Conservation (phyloP, 2,888 invertebrate genomes). For the Cerceris rybyensis region DNA sequence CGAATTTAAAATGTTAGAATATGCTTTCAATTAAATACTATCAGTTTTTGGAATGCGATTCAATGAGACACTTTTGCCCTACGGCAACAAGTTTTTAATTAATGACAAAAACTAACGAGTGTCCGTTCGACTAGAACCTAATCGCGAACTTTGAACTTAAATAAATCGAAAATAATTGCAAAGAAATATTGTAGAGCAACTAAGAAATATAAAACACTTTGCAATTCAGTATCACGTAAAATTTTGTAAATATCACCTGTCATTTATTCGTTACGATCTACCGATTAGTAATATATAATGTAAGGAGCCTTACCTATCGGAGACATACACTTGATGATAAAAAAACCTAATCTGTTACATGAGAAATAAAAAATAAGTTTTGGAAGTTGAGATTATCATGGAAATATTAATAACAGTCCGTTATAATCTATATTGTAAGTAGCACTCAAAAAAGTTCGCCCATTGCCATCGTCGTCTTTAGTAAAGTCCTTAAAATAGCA, state of each 20-base stretch:
- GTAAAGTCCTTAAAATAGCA: constrained; percentile 20
- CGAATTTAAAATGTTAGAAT: constrained; percentile 36
- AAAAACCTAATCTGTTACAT: constrained; percentile 3
- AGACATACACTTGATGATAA: constrained; percentile 15
- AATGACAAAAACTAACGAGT: constrained; percentile 28
- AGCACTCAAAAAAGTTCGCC: constrained; percentile 29
- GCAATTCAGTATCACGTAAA: constrained; percentile 21
- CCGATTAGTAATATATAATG: constrained; percentile 15
- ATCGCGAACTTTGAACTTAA: constrained; percentile 6
- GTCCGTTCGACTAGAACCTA: constrained; percentile 1
- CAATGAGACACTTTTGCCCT: constrained; percentile 3
- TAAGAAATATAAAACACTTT: constrained; percentile 26
- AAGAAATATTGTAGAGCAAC: constrained; percentile 22
- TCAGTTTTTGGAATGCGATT: constrained; percentile 21
- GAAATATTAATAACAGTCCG: constrained; percentile 23
- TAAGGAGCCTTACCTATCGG: constrained; percentile 28
- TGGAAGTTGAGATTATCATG: constrained; percentile 29
- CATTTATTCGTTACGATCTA: constrained; percentile 14
- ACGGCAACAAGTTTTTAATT: constrained; percentile 21
- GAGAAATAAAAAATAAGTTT: constrained; percentile 21
- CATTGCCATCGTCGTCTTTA: neutral
- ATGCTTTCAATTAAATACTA: constrained; percentile 7
- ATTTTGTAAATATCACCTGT: constrained; percentile 33
- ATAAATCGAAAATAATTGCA: constrained; percentile 37
- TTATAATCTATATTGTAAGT: constrained; percentile 35